Evolutionary conservation across 2,797 vertebrate species (phyloP), one percentile per base, ranked within the genome.

Genomic region (Heterohyrax brucei): DNA sequence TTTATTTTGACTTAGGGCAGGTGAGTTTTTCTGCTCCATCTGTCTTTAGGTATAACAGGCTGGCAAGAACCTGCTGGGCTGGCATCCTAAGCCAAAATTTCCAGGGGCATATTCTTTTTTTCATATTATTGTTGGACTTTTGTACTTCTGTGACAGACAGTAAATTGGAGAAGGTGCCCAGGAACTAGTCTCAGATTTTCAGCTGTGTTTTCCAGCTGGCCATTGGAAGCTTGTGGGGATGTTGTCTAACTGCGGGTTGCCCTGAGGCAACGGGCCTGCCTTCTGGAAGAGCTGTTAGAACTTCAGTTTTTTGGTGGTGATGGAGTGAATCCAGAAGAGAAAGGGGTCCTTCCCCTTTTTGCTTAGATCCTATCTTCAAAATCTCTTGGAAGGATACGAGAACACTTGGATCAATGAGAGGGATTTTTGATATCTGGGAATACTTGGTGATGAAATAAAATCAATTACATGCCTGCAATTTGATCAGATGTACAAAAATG

Each of bases 1-100:
- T 88, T 94, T 95, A 91, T 93, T 96, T 96, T 87, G 68, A 82
- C 87, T 80, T 3, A 12, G 53, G 68, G 75, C 39, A 64, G 61
- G 39, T 83, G 50, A 64, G 12, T 33, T 88, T 14, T 14, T 83
- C 95, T 78, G 62, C 72, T 76, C 68, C 19, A 48, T 56, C 62
- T 94, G 44, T 89, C 89, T 24, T 12, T 30, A 68, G 81, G 64
- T 87, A 75, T 82, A n/a, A 21, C 2, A 13, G 84, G 30, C 53
- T 85, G 50, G 90, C 33, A 53, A 13, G 18, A 61, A 13, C 44
- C 13, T 93, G 21, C 26, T 24, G 75, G 70, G 50, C 16, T 79
- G 28, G 70, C 18, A 44, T 53, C 12, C 22, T 81, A 44, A 18
- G 61, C 21, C 92, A 53, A 70, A 12, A 24, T 80, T 53, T 68